Percentiles rank a stretch among this genome's conserved stretches.
phyloP scores from a whole-genome alignment of 2,888 invertebrate species.

The Luperina testacea region DNA sequence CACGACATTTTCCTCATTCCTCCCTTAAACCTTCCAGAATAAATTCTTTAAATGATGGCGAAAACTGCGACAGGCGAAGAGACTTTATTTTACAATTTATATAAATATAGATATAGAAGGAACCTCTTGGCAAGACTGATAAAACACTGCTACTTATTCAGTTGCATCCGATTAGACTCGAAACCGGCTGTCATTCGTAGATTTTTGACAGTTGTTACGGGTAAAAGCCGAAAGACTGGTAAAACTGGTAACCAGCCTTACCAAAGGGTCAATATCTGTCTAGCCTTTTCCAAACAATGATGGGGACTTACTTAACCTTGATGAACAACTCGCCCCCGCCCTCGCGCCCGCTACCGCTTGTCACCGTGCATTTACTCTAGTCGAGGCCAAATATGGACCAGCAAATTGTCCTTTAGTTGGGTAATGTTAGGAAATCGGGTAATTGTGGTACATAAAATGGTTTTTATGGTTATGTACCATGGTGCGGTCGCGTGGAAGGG shows the following conservation, averaged over 20 bases:
- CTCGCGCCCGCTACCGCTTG: conserved; percentile 6
- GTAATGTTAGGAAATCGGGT: conserved; percentile 38
- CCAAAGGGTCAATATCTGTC: too few relatives aligned
- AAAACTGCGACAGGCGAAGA: not conserved
- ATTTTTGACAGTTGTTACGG: too few relatives aligned
- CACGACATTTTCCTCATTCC: too few relatives aligned
- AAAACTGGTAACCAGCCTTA: too few relatives aligned
- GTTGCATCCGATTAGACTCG: not conserved
- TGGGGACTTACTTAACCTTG: too few relatives aligned
- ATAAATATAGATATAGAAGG: not conserved
- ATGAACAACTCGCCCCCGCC: not conserved
- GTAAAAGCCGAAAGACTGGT: too few relatives aligned
- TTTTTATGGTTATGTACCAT: conserved; percentile 52
- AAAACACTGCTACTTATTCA: not conserved
- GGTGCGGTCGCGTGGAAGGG: conserved; percentile 31
- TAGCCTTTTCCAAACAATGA: too few relatives aligned
- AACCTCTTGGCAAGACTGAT: not conserved
- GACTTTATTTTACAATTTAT: not conserved
- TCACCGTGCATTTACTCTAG: not conserved
- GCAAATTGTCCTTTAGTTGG: conserved; percentile 56
- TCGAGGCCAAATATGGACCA: conserved; percentile 45
- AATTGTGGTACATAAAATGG: conserved; percentile 49
- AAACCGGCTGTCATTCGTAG: too few relatives aligned
- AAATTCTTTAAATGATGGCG: not conserved
- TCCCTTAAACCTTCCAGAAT: not conserved